Base-by-base conservation (phyloP, 2,113 vertebrate genomes). In the Dipodomys merriami region DNA sequence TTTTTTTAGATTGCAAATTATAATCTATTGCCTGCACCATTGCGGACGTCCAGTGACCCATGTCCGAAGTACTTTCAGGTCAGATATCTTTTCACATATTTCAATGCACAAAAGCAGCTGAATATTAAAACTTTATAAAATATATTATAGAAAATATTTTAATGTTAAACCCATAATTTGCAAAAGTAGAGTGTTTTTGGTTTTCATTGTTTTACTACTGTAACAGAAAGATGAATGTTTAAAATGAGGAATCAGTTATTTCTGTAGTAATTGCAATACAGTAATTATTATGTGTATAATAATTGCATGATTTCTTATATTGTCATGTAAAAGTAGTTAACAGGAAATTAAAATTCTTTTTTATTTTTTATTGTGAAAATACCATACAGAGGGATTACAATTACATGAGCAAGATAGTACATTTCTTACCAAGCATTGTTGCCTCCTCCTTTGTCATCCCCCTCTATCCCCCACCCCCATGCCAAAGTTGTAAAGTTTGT, bases 1-100 rank as follows among this genome's bases (percentile, higher is more conserved):
- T 97, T 98, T 97, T 98, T 98, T 98, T 98, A 99, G 98, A 98
- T 98, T 97, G 97, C 97, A 98, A 96, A 97, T 98, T 98, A 95
- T 98, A 98, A 98, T 96, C 97, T 91, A 96, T 97, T 97, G 98
- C 98, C 98, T 97, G 98, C 96, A 97, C 96, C 97, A 93, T 96
- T 98, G 98, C 97, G 97, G 98, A 98, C 92, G 94, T 93, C 97
- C 97, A 10, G 96, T 93, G 97, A 98, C 94, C 98, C 98, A 98
- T 98, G 98, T 98, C 98, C 98, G 98, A 98, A 98, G 97, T 98
- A 98, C 98, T 98, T 97, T 97, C 98, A 98, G 98, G 98, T 98
- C 96, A 98, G 98, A 98, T 86, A 96, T 64, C 94, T 95, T 98
- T 98, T 97, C 95, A 88, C 90, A 92, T 98, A 92, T 98, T 97